Evolutionary conservation across 2,113 vertebrate species (phyloP).

Genomic region (Oreochromis spilurus): DNA sequence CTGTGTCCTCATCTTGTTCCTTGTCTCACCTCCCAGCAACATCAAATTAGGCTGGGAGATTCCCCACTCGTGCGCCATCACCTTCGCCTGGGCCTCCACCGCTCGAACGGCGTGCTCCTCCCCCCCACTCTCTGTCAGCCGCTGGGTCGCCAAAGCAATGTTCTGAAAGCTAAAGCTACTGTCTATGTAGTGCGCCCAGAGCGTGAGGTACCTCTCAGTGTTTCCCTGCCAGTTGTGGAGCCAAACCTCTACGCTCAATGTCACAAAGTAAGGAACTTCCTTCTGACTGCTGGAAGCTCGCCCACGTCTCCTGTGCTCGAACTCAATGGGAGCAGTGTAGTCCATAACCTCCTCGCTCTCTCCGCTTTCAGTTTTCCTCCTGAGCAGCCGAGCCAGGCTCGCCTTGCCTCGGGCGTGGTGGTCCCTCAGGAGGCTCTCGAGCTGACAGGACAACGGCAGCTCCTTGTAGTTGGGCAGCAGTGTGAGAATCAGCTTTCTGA

Average conservation of each 20-base stretch:
- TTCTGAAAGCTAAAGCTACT: slow-evolving; percentile 56
- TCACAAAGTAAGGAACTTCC: slow-evolving; percentile 35
- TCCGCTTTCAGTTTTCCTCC: not conserved
- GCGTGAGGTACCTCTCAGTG: slow-evolving; percentile 55
- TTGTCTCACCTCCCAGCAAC: slow-evolving; percentile 48
- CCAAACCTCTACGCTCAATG: slow-evolving; percentile 71
- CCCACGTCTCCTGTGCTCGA: not conserved
- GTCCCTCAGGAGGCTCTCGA: slow-evolving; percentile 53
- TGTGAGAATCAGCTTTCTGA: slow-evolving; percentile 61
- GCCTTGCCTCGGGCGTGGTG: slow-evolving; percentile 31
- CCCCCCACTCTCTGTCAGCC: not conserved
- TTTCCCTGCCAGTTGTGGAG: slow-evolving; percentile 56
- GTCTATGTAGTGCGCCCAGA: slow-evolving; percentile 70
- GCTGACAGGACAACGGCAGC: slow-evolving; percentile 45
- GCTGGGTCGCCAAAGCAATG: slow-evolving; percentile 57
- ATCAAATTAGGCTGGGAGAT: slow-evolving; percentile 47
- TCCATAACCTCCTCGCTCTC: not conserved
- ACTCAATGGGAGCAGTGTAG: slow-evolving; percentile 49
- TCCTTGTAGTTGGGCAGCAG: slow-evolving; percentile 65
- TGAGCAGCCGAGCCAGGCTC: slow-evolving; percentile 21
- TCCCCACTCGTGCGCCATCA: slow-evolving; percentile 69
- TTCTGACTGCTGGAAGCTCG: not conserved
- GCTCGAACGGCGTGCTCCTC: slow-evolving; percentile 6
- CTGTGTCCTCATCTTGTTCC: not conserved
- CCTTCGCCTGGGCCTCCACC: slow-evolving; percentile 46